These are phyloP conservation scores for Tyrannus savana DNA, from an alignment of 2,113 vertebrate genomes.

Conservation along the genomic window DNA sequence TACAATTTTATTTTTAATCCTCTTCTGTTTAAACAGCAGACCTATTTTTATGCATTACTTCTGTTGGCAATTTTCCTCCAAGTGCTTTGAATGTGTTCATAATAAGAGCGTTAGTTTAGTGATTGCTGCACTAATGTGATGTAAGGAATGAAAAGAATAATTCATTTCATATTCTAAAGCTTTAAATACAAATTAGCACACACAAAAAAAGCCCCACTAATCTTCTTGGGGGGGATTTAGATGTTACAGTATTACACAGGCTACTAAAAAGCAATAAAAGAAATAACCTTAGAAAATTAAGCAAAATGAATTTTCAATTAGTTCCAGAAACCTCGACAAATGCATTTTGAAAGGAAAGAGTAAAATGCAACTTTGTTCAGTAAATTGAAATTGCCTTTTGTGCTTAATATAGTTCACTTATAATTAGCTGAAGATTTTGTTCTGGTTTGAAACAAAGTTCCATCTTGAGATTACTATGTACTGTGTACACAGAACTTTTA, in stretches of 20 bases:
- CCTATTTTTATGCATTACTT: slow-evolving; percentile 67
- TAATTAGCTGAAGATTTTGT: slow-evolving; percentile 87
- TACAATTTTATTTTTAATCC: slow-evolving; percentile 52
- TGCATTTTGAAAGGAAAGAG: slow-evolving; percentile 79
- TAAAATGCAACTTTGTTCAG: slow-evolving; percentile 83
- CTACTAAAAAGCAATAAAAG: slow-evolving; percentile 80
- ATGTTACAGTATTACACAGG: slow-evolving; percentile 69
- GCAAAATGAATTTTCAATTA: slow-evolving; percentile 82
- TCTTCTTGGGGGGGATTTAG: slow-evolving; percentile 65
- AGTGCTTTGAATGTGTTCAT: slow-evolving; percentile 70
- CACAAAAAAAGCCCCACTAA: slow-evolving; percentile 47
- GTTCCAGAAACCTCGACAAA: slow-evolving; percentile 76
- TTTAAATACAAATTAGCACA: slow-evolving; percentile 81
- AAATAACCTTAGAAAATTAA: slow-evolving; percentile 84
- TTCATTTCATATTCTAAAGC: slow-evolving; percentile 75
- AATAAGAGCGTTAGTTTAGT: slow-evolving; percentile 71
- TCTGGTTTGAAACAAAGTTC: slow-evolving; percentile 86
- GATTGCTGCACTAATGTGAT: slow-evolving; percentile 76
- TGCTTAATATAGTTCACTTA: slow-evolving; percentile 87
- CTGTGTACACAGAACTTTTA: slow-evolving; percentile 84
- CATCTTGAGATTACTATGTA: slow-evolving; percentile 83
- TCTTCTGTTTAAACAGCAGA: slow-evolving; percentile 60
- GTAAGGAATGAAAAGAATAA: slow-evolving; percentile 73
- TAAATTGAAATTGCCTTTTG: slow-evolving; percentile 85
- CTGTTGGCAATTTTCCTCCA: slow-evolving; percentile 68